These are phyloP conservation scores for Agriotes lineatus DNA, from an alignment of 2,888 invertebrate species.

Conservation along the genomic window DNA sequence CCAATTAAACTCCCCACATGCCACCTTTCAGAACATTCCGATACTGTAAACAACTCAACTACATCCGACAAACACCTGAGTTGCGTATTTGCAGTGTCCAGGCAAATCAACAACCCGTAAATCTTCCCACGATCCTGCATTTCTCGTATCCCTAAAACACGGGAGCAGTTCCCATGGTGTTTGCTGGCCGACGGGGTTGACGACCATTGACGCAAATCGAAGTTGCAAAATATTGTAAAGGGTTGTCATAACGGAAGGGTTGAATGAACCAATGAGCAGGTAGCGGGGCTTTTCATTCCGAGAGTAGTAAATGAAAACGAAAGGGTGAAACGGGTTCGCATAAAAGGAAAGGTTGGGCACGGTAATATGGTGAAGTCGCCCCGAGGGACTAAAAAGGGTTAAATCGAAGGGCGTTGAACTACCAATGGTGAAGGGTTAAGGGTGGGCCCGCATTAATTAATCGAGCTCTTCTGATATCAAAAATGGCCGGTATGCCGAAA, in stretches of 20 bases:
- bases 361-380: conserved; percentile 30
- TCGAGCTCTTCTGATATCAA: conserved; percentile 27
- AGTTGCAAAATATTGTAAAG: conserved; percentile 42
- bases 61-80: conserved; percentile 1
- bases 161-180: conserved; percentile 30
- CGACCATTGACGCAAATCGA: conserved; percentile 51
- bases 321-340: conserved; percentile 47
- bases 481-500: conserved; percentile 22
- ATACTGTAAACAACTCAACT: not conserved
- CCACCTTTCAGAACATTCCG: too few relatives aligned
- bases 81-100: conserved; percentile 20
- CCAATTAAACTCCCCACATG: too few relatives aligned
- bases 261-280: conserved; percentile 52
- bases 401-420: conserved; percentile 45
- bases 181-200: conserved; percentile 51
- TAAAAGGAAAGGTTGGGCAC: conserved; percentile 36
- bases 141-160: conserved; percentile 32
- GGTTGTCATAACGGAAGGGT: conserved; percentile 45
- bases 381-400: conserved; percentile 40
- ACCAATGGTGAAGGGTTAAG: conserved; percentile 55
- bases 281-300: conserved; percentile 53
- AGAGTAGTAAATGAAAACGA: conserved; percentile 50
- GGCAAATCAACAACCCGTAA: conserved; percentile 21
- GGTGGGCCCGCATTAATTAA: conserved; percentile 56
- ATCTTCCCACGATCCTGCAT: conserved; percentile 37